These are phyloP conservation scores for Pleuronectes platessa DNA, from an alignment of 2,113 vertebrate species.

Conservation along the genomic window DNA sequence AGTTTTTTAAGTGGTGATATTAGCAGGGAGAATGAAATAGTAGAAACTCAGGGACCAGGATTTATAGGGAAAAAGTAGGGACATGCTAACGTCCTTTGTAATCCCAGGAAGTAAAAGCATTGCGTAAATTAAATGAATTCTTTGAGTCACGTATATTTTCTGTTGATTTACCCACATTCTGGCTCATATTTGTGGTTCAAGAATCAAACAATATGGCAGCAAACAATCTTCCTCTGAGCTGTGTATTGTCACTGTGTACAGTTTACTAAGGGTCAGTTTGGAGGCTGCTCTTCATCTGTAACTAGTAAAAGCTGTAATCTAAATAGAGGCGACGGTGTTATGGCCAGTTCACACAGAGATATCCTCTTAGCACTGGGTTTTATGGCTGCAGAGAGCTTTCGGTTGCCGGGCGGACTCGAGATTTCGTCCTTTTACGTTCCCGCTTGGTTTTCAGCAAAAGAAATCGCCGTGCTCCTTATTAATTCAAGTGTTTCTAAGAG, in stretches of 20 bases:
- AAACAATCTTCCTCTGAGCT: neutral
- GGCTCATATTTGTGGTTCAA: neutral
- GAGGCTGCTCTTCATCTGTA: conserved; percentile 43
- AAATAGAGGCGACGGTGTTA: conserved; percentile 64
- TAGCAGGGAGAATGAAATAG: neutral
- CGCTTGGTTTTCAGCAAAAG: conserved; percentile 12
- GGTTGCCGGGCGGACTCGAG: conserved; percentile 60
- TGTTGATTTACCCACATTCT: too few relatives aligned
- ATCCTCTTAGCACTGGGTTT: conserved; percentile 45
- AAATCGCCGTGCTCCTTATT: conserved; percentile 7
- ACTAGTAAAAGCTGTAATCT: conserved; percentile 62
- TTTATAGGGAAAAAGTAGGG: too few relatives aligned
- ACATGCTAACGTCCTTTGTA: too few relatives aligned
- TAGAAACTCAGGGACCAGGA: too few relatives aligned
- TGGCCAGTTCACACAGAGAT: conserved; percentile 67
- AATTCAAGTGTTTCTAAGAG: conserved; percentile 15
- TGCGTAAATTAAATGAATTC: neutral
- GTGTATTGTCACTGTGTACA: neutral
- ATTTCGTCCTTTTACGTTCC: conserved; percentile 3
- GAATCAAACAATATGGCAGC: neutral
- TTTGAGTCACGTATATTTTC: neutral
- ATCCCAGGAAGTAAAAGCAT: too few relatives aligned
- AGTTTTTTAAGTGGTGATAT: neutral
- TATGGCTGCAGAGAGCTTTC: conserved; percentile 60
- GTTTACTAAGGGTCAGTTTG: conserved; percentile 12